Percentiles rank a stretch among this genome's conserved stretches.
These are phyloP conservation scores for Pachycephala philippinensis DNA, from an alignment of 2,113 vertebrate species.

Conservation along the genomic window DNA sequence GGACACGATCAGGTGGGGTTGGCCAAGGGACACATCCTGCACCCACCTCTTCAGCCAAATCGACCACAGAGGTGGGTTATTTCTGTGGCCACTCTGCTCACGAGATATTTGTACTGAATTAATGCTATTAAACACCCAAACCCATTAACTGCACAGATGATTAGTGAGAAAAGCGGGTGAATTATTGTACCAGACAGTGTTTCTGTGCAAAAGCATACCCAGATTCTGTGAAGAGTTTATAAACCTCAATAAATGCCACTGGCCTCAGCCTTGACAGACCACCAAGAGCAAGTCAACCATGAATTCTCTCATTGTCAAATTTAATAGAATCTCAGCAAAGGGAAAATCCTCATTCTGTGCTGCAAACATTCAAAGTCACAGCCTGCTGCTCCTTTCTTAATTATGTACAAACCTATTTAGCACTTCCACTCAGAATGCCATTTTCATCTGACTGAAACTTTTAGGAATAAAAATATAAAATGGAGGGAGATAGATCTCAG, in stretches of 20 bases:
- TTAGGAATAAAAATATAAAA: background rate
- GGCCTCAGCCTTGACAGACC: conserved; percentile 25
- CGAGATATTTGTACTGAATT: background rate
- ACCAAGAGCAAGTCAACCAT: conserved; percentile 21
- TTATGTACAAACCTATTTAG: conserved; percentile 37
- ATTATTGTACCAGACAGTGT: background rate
- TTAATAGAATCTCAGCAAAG: conserved; percentile 37
- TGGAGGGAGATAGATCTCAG: background rate
- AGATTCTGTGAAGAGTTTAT: background rate
- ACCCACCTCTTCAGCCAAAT: background rate
- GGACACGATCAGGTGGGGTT: background rate
- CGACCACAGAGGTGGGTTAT: background rate
- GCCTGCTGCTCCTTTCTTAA: conserved; percentile 42
- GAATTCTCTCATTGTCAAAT: conserved; percentile 41
- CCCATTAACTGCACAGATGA: background rate
- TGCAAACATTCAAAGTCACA: conserved; percentile 22
- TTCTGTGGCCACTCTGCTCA: background rate
- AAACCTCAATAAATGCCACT: background rate
- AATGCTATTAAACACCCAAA: background rate
- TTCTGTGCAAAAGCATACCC: background rate
- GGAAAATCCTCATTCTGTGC: conserved; percentile 7
- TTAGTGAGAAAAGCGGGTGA: background rate
- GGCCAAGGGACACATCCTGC: background rate
- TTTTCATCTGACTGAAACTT: background rate
- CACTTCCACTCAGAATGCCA: background rate